Evolutionary conservation across 2,888 invertebrate species (phyloP).

Genomic region (Dendrolimus pini): DNA sequence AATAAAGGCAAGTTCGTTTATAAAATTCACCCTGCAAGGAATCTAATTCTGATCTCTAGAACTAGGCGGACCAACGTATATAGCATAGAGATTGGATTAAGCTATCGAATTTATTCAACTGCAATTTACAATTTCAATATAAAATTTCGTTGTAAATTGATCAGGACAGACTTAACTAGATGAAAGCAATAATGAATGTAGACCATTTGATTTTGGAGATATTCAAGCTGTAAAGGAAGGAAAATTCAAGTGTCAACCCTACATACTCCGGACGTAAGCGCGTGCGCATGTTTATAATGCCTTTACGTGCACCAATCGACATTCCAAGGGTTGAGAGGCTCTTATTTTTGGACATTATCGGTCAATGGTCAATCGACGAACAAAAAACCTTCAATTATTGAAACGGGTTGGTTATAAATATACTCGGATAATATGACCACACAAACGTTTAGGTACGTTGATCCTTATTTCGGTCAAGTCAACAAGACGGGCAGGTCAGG

Average conservation of each 20-base stretch:
- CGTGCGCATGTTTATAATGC: conserved; percentile 41
- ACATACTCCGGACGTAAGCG: conserved; percentile 18
- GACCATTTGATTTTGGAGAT: too few species aligned
- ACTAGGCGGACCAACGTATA: too few species aligned
- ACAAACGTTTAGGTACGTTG: conserved; percentile 32
- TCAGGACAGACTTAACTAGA: too few species aligned
- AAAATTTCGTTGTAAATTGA: too few species aligned
- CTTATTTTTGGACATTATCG: conserved; percentile 50
- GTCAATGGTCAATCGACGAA: conserved; percentile 40
- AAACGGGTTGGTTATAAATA: background rate
- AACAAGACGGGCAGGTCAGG: conserved; percentile 26
- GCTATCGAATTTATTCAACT: too few species aligned
- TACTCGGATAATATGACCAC: background rate
- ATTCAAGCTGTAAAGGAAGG: too few species aligned
- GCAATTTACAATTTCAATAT: too few species aligned
- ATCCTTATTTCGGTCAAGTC: conserved; percentile 54
- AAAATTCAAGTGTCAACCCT: background rate
- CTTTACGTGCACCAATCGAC: conserved; percentile 40
- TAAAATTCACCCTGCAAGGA: too few species aligned
- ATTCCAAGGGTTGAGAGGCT: conserved; percentile 47
- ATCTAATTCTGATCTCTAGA: too few species aligned
- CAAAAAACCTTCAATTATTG: conserved; percentile 4
- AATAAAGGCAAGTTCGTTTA: too few species aligned
- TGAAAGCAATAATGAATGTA: too few species aligned
- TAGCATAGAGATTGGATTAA: too few species aligned